A percentile compares a stretch with the other conserved stretches of the same genome.
These are phyloP conservation scores for Coregonus sp. DNA, from an alignment of 2,797 vertebrate species.

Conservation along the genomic window DNA sequence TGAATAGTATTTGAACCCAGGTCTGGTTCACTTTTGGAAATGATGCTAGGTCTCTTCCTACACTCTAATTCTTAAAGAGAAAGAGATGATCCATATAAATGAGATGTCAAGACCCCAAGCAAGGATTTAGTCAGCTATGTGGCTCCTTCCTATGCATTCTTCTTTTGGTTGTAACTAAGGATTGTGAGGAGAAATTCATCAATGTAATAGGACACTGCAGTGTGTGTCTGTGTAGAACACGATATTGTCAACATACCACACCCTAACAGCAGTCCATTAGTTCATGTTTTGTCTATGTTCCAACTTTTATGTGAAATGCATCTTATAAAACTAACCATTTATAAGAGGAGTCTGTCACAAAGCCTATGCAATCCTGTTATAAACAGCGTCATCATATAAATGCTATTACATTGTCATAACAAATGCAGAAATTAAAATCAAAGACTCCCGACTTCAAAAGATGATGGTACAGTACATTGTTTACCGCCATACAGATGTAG, in stretches of 20 bases:
- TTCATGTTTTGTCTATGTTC: background rate
- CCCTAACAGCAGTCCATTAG: background rate
- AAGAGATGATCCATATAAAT: slow-evolving; percentile 42
- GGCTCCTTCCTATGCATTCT: slow-evolving; percentile 45
- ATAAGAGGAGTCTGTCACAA: background rate
- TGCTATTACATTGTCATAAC: background rate
- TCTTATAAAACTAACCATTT: background rate
- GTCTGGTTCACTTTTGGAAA: background rate
- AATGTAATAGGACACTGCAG: background rate
- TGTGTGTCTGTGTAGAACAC: background rate
- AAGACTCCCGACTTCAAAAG: background rate
- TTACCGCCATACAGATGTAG: no score
- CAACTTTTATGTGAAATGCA: background rate
- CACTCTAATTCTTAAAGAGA: slow-evolving; percentile 26
- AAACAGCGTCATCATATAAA: background rate
- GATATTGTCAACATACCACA: background rate
- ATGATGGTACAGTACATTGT: background rate
- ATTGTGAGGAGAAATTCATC: slow-evolving; percentile 6
- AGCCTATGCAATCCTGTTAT: background rate
- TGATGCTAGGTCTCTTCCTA: slow-evolving; percentile 16
- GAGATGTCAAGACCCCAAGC: slow-evolving; percentile 45
- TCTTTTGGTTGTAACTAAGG: slow-evolving; percentile 23
- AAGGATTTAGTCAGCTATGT: slow-evolving; percentile 27
- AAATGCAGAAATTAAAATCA: background rate
- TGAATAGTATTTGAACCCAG: background rate